Percentiles rank a stretch among this genome's conserved stretches.
These are phyloP conservation scores for Chlamydotis undulata DNA, from an alignment of 2,113 vertebrate genomes.

Conservation along the genomic window DNA sequence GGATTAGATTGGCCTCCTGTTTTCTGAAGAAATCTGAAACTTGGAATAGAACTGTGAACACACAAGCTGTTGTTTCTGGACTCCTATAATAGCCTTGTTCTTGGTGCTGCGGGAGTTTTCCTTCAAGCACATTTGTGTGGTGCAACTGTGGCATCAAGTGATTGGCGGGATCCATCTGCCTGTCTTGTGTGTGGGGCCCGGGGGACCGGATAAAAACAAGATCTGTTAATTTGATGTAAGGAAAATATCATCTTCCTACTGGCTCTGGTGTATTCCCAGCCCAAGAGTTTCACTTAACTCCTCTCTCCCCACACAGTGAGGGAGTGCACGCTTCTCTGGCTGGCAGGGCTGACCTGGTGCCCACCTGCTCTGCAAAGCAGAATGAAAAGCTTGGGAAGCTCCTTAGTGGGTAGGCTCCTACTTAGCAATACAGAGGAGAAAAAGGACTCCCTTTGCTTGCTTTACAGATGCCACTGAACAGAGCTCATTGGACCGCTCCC, in stretches of 20 bases:
- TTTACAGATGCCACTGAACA: background rate
- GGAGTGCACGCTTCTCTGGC: background rate
- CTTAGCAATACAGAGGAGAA: background rate
- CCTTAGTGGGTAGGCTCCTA: background rate
- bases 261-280: background rate
- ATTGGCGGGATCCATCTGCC: conserved; percentile 29
- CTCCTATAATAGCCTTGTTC: background rate
- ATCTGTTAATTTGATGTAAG: background rate
- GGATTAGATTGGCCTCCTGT: conserved; percentile 6
- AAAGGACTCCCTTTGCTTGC: background rate
- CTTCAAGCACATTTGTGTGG: conserved; percentile 22
- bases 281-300: background rate
- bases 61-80: conserved; percentile 50
- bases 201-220: background rate
- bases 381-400: background rate
- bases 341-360: background rate
- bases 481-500: background rate
- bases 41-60: conserved; percentile 22
- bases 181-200: background rate
- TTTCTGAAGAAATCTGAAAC: background rate
- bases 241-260: background rate
- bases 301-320: accelerated
- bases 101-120: conserved; percentile 1
- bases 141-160: background rate
- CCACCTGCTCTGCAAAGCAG: background rate